phyloP scores from a whole-genome alignment of 2,113 vertebrate genomes.

The Aldabrachelys gigantea region DNA sequence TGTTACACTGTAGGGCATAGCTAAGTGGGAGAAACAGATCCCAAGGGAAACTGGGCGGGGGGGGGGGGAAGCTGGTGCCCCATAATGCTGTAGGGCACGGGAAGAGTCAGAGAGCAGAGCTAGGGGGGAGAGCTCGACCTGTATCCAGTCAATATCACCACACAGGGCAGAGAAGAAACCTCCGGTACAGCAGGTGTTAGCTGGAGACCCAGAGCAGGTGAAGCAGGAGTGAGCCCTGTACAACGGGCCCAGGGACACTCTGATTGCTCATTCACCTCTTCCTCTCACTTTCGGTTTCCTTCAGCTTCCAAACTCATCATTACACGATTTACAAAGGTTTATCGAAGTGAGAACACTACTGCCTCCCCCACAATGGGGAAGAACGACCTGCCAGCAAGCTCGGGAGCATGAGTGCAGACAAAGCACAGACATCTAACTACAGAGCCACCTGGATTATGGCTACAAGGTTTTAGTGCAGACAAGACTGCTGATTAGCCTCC shows the following conservation, averaged over 20 bases:
- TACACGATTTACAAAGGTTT: not conserved
- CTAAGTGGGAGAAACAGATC: not conserved
- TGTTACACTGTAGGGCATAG: not conserved
- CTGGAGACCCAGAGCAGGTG: not conserved
- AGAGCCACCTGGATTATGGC: not conserved
- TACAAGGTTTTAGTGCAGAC: not conserved
- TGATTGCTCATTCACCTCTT: not conserved
- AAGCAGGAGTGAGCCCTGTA: not conserved
- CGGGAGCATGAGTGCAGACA: not conserved
- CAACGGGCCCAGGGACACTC: not conserved
- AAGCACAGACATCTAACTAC: not conserved
- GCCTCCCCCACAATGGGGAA: not conserved
- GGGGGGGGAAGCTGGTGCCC: not conserved
- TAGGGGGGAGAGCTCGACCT: not conserved
- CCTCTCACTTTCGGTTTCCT: not conserved
- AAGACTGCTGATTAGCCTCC: not conserved
- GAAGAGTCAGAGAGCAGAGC: not conserved
- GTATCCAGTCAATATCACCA: not conserved
- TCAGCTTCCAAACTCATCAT: not conserved
- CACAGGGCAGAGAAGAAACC: not conserved
- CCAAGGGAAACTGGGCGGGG: not conserved
- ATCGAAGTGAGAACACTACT: not conserved
- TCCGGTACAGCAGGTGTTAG: not conserved
- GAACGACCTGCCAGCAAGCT: not conserved
- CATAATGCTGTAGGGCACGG: not conserved